Evolutionary conservation across 2,113 vertebrate genomes (phyloP), one percentile per base, ranked within the genome.

Genomic region (Cricetomys ansorgei): DNA sequence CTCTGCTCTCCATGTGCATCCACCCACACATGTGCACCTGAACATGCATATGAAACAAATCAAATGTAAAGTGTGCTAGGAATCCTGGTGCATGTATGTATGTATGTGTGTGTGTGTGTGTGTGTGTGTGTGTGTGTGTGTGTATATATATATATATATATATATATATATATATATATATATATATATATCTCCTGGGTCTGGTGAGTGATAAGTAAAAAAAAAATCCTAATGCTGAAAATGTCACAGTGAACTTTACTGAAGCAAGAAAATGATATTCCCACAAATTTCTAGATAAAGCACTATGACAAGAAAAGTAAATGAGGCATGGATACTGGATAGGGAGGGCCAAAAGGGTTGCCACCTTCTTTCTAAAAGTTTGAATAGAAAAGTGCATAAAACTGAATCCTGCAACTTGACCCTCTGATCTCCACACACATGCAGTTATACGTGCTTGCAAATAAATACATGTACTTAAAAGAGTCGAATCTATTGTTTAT

Each of bases 31-130:
- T 34, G 29, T 53, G 48, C 31, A 11, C 48, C 45, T 53, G 48
- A 50, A 79, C 17, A 37, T 53, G 48, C 31, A 55, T 17, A 37
- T 31, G n/a, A n/a, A 45, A 45, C 25, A 80, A 88, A 91, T 89
- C 70, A 15, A 79, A 31, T 75, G 27, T n/a, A 83, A 89, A 92
- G 70, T 16, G 65, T 19, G 3, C 4, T 64, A 92, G n/a, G 13
- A 34, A 70, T 86, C 31, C 21, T 89, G n/a, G 70, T 69, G 94
- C 84, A 76, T n/a, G n/a, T n/a, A n/a, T n/a, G n/a, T n/a, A n/a
- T n/a, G n/a, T n/a, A n/a, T n/a, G n/a, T n/a, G n/a, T n/a, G n/a
- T n/a, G n/a, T n/a, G n/a, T n/a, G n/a, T n/a, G n/a, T n/a, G n/a
- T n/a, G n/a, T n/a, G n/a, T n/a, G n/a, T n/a, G n/a, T n/a, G n/a